Base-by-base conservation (phyloP, 2,113 vertebrate species). In the Sinocyclocheilus rhinocerous region DNA sequence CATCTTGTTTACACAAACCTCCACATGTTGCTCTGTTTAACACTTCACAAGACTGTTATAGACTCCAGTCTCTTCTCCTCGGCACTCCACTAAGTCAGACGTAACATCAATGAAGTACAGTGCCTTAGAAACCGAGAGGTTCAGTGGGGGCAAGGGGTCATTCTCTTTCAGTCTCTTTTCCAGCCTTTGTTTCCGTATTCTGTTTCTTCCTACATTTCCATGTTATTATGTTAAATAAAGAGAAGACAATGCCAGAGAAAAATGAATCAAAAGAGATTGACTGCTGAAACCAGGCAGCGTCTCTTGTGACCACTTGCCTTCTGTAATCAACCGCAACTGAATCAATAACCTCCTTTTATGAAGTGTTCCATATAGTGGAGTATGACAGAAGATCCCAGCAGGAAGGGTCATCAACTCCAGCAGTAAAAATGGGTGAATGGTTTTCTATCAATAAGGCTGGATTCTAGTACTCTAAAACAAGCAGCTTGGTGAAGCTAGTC, bases 11-110 rank as follows among this genome's bases (percentile, higher is more conserved):
- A 88, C 81, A 84, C 26, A 72, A 83, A 81, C 59, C 26, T 42
- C 39, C 81, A 86, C 84, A 83, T 81, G 67, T 63, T 84, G 84
- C 55, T 83, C 63, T 76, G 88, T 70, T 82, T 85, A 89, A 73
- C 83, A 87, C 72, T 82, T 81, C 78, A 83, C 78, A 87, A 75
- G 55, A 55, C 16, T 84, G 78, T 83, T 79, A 85, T 39, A 80
- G 45, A 87, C 65, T 89, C 73, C 57, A 80, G 83, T 79, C 78
- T 89, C 57, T 45, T 79, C 76, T 67, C 48, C 55, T 52, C 63
- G 22, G 55, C 13, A 20, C 33, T 89, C 42, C 10, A 22, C 42
- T 81, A 87, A 33, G 76, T 72, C 83, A 85, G 70, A n/a, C 63
- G 55, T 24, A 76, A 67, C 63, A 76, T 83, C 69, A 89, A 70